Conservation (phyloP, 2,797 vertebrate species). For the Sebastes steindachneri region DNA sequence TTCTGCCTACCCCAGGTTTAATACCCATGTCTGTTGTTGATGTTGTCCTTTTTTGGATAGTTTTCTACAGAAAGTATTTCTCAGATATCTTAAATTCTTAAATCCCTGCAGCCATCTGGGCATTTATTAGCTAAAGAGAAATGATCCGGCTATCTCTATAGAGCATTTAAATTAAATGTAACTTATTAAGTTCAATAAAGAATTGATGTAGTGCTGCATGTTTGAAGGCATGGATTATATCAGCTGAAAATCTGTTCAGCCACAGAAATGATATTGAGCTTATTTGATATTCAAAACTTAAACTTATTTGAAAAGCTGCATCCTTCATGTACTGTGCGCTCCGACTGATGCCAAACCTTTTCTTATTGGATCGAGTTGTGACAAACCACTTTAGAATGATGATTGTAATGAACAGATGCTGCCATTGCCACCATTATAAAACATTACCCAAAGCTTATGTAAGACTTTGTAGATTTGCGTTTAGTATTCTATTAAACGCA, state of each 20-base stretch:
- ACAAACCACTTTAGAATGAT: neutral
- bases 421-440: neutral
- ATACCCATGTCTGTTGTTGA: neutral
- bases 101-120: neutral
- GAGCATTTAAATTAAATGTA: conserved; percentile 9
- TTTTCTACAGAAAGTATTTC: neutral
- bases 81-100: neutral
- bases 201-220: neutral
- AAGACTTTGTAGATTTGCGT: neutral
- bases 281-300: neutral
- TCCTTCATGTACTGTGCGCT: neutral
- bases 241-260: neutral
- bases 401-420: neutral
- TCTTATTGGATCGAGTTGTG: neutral
- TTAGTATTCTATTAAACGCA: conserved; percentile 3
- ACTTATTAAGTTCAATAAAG: neutral
- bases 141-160: neutral
- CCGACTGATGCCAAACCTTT: neutral
- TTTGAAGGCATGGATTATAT: neutral
- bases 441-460: neutral
- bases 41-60: neutral
- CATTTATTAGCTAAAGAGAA: neutral
- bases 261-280: neutral
- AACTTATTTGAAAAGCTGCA: neutral
- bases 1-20: fast-evolving